Evolutionary conservation across 2,888 invertebrate species (phyloP).

Genomic region (Flexamia atlantica): DNA sequence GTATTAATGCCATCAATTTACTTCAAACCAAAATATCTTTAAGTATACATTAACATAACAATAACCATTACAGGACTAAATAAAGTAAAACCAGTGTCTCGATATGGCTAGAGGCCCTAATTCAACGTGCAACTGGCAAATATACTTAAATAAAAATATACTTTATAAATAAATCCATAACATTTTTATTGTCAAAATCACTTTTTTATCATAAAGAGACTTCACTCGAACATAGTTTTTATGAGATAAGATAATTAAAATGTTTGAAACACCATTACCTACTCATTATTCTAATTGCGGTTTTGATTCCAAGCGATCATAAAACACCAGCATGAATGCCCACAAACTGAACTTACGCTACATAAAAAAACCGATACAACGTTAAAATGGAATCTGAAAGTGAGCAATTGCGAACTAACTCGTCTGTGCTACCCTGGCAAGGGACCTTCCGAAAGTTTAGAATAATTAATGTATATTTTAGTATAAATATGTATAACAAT

Average conservation of each 20-base stretch:
- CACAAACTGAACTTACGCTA: conserved; percentile 18
- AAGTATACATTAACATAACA: conserved; percentile 5
- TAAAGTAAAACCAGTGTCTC: background rate
- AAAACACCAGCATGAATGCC: background rate
- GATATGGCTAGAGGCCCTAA: background rate
- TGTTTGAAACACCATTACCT: background rate
- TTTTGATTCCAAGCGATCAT: background rate
- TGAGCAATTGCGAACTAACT: conserved; percentile 20
- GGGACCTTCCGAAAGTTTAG: conserved; percentile 2
- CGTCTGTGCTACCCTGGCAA: conserved; percentile 9
- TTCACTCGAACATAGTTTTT: background rate
- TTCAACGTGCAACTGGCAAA: background rate
- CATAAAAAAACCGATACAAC: background rate
- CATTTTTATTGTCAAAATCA: conserved; percentile 28
- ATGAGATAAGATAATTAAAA: background rate
- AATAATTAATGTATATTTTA: conserved; percentile 26
- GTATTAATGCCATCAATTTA: conserved; percentile 7
- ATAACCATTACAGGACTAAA: background rate
- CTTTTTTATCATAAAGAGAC: conserved; percentile 20
- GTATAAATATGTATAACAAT: conserved; percentile 44
- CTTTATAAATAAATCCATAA: conserved; percentile 8
- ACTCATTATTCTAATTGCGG: background rate
- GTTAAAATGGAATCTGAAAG: conserved; percentile 27
- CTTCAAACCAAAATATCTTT: conserved; percentile 15
- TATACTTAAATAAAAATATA: background rate